Base-by-base conservation (phyloP, 2,797 vertebrate genomes). In the Pachyuromys duprasi region DNA sequence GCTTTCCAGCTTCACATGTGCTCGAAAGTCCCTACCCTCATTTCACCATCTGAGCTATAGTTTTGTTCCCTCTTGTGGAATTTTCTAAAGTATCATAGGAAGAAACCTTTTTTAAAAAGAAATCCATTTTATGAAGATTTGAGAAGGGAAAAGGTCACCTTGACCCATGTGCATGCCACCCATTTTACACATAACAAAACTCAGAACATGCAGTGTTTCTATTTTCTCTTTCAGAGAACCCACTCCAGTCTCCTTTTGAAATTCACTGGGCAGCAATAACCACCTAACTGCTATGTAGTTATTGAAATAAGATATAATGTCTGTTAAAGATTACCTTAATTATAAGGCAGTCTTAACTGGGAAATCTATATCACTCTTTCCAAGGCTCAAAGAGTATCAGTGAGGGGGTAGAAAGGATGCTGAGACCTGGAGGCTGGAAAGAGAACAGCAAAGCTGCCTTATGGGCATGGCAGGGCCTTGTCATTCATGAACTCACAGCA, bases 271-370 rank as follows among this genome's bases (percentile, higher is more conserved):
- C 55, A 96, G n/a, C 83, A 95, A 72, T 96, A 97, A 95, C 93
- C 91, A 82, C 45, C 76, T 95, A 97, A 95, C 94, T 97, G 80
- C 89, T 92, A 62, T 93, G 62, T 92, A 89, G 82, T 95, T 93
- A 78, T 75, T 95, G 90, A 96, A 97, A 93, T 81, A 79, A 93
- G 91, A 94, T 97, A 95, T 62, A 86, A 49, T 84, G 24, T 89
- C 76, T 87, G 28, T 88, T 96, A 96, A 93, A 96, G 83, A 93
- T 97, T 88, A 76, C 42, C 67, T 84, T 95, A 95, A 97, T 95
- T 97, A 94, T 42, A 55, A 92, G 63, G 36, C 62, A 84, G 4
- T 39, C 22, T 57, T 39, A 86, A 57, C 39, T 72, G 12, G 4
- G 20, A 53, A 31, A 84, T 31, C 18, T 11, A 49, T 67, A 24